These are phyloP conservation scores for Drosophila colorata DNA, from an alignment of 2,888 invertebrate species.

Conservation along the genomic window DNA sequence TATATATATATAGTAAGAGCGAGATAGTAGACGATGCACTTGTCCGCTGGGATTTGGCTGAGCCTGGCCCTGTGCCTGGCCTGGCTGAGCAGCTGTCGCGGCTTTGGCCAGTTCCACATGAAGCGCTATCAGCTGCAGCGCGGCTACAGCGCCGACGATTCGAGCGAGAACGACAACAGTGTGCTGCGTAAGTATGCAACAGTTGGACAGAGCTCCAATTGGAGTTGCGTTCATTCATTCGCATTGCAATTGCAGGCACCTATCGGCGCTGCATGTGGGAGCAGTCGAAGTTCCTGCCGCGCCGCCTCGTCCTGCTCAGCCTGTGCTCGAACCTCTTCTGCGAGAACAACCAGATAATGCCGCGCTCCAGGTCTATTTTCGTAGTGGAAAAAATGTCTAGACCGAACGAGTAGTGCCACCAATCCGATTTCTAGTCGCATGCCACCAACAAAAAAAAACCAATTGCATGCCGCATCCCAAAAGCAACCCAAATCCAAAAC, in stretches of 20 bases:
- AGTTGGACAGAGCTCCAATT: too few species aligned
- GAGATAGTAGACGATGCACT: slow-evolving; percentile 37
- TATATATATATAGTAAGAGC: neutral
- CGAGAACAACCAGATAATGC: slow-evolving; percentile 83
- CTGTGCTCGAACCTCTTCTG: slow-evolving; percentile 84
- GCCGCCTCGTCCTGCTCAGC: slow-evolving; percentile 83
- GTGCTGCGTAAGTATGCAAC: slow-evolving; percentile 72
- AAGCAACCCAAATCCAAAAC: neutral
- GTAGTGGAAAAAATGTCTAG: slow-evolving; percentile 84
- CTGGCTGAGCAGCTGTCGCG: slow-evolving; percentile 54
- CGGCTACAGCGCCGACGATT: slow-evolving; percentile 73
- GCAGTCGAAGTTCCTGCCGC: slow-evolving; percentile 83
- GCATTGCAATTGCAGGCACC: slow-evolving; percentile 65
- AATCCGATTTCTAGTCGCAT: slow-evolving; percentile 62
- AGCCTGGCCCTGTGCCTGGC: slow-evolving; percentile 49
- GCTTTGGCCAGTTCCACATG: slow-evolving; percentile 82
- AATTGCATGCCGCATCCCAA: neutral
- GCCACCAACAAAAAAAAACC: slow-evolving; percentile 4
- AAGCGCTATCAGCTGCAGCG: slow-evolving; percentile 79
- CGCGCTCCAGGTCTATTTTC: slow-evolving; percentile 85
- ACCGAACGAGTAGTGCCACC: slow-evolving; percentile 83
- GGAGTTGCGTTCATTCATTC: too few species aligned
- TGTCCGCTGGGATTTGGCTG: slow-evolving; percentile 47
- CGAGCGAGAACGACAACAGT: slow-evolving; percentile 72
- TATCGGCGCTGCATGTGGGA: slow-evolving; percentile 85